Base-by-base conservation (phyloP, 2,888 invertebrate genomes). In the Minunthozetes semirufus region DNA sequence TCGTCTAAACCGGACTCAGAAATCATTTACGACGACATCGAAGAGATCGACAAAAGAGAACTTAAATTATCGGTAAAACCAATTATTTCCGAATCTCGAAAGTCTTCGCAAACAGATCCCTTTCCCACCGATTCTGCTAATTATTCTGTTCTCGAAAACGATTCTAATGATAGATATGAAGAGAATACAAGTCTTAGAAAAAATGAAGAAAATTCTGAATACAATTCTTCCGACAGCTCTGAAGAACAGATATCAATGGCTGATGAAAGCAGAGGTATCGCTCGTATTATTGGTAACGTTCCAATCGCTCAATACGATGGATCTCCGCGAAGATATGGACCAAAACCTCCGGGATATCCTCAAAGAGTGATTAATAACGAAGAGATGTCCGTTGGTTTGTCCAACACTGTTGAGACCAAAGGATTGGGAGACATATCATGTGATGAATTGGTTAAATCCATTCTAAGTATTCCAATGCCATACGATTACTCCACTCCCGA, bases 251-350 rank as follows among this genome's bases (percentile, higher is more conserved):
- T 42, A 50, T 73, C 73, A 8, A 46, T 33, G 17, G 77, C 75
- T 19, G 76, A 76, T 56, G 76, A 74, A 2, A 78, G 78, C 72
- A 77, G 78, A 63, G 77, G 77, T n/a, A 79, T 79, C 61, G 78
- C 80, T 4, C 75, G 79, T 15, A 75, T 91, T 59, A 91, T 92
- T 80, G 92, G 91, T 68, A 90, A 88, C 83, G 85, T 92, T 80
- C 93, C 93, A n/a, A 94, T 94, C 80, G 93, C 94, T 25, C 92
- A 94, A 81, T 94, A 94, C 82, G 93, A 94, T 80, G 93, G 92
- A 19, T 94, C 93, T 59, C 94, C 94, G 19, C 85, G 93, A 79
- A 87, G 94, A 79, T 93, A 93, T 82, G 93, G 93, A 5, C 87
- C 89, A 75, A 86, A 88, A 33, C 81, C 80, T n/a, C 93, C 93